Base-by-base conservation (phyloP, 2,797 vertebrate genomes). In the Glyptemys insculpta region DNA sequence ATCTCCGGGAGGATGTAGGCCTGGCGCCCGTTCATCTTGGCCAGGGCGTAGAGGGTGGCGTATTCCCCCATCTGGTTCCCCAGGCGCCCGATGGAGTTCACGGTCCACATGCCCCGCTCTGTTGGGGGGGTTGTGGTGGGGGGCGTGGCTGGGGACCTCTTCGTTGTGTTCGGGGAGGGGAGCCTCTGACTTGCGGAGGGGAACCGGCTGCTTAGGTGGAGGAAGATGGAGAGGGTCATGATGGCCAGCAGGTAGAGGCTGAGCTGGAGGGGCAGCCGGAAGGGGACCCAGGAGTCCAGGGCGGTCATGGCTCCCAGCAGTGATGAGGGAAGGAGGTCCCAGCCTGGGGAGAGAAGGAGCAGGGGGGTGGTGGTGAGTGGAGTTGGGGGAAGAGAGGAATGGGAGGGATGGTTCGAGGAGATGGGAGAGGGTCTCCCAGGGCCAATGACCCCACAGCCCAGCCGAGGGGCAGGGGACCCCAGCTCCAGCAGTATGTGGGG, bases 11-110 rank as follows among this genome's bases (percentile, higher is more conserved):
- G 81, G 83, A 98, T 96, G 93, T 65, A 97, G 52, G 97, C 97
- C 0, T 83, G 92, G 76, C 83, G 93, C 18, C 96, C 87, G 2
- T 98, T 97, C 56, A 87, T 21, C 87, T 92, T 96, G 85, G 97
- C 97, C 93, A 98, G 93, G 1, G 97, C 96, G 1, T 96, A 96
- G 31, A 97, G 95, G 5, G 97, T 98, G 88, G 98, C 96, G 1
- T 97, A 97, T 81, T 98, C 34, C 1, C 97, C 97, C 97, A 97
- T 97, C 93, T 97, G 95, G 93, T 98, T 98, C 25, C 98, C 97
- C 53, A 98, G 89, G 41, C 97, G 97, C 34, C 98, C 98, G 1
- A 44, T 76, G 1, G 94, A 59, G 3, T 95, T 95, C 81, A 98
- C 94, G 1, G 98, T 98, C 94, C 96, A 98, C 41, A 97, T 86